Conservation (phyloP, 2,797 vertebrate genomes). For the Morelia viridis region DNA sequence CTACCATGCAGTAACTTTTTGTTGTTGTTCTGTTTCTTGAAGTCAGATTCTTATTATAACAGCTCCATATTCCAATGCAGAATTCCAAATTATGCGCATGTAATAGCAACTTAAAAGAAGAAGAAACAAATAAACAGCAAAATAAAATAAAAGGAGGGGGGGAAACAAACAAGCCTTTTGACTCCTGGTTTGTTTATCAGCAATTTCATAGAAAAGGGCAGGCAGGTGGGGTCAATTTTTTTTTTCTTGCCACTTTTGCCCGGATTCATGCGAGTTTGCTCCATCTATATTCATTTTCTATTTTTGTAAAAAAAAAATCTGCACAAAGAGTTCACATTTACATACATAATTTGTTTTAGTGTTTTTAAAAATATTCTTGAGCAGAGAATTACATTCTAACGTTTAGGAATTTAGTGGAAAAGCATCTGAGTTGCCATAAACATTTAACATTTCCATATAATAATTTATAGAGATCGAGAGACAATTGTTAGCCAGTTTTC, state of each 20-base stretch:
- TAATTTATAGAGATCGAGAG: neutral
- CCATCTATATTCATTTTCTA: neutral
- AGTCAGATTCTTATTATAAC: slow-evolving; percentile 34
- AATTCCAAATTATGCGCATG: slow-evolving; percentile 50
- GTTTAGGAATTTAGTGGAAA: neutral
- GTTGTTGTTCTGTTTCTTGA: slow-evolving; percentile 19
- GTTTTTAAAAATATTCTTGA: neutral
- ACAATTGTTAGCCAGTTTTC: neutral
- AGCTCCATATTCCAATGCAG: slow-evolving; percentile 34
- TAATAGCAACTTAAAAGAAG: slow-evolving; percentile 27
- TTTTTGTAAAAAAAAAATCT: neutral
- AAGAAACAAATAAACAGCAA: slow-evolving; percentile 14
- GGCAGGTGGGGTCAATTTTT: neutral
- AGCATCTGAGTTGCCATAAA: neutral
- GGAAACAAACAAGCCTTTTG: neutral
- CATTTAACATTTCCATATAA: too few relatives aligned
- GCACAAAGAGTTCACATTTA: neutral
- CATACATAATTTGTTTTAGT: neutral
- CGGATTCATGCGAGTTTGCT: neutral
- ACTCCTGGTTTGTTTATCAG: neutral
- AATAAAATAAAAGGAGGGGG: slow-evolving; percentile 19
- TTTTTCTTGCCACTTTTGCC: neutral
- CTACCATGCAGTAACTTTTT: slow-evolving; percentile 38
- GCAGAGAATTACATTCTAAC: neutral
- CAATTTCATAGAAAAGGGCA: neutral